Percentiles rank a stretch among this genome's conserved stretches.
These are phyloP conservation scores for Drosophila ananassae DNA, from an alignment of 1,140 invertebrate species.

Conservation along the genomic window DNA sequence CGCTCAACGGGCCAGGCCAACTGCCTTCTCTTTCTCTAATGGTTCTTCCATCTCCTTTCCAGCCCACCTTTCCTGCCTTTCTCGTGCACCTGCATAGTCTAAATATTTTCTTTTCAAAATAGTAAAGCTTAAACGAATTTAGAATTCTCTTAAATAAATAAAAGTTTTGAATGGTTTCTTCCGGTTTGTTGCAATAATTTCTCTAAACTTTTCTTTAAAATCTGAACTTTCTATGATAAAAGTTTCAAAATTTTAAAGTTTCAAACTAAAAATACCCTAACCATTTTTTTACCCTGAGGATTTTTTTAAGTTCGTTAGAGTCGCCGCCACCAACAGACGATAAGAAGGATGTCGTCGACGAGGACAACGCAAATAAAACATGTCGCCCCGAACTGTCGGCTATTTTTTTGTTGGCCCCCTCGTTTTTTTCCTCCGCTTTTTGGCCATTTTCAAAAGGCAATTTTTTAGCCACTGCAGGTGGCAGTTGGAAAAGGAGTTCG, in stretches of 20 bases:
- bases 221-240: too few species aligned
- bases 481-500: constrained; percentile 26
- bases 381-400: constrained; percentile 31
- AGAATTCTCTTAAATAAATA: not conserved
- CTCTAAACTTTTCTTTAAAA: too few species aligned
- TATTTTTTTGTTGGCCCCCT: constrained; percentile 8
- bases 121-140: not conserved
- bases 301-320: constrained; percentile 29
- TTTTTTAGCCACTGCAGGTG: constrained; percentile 54
- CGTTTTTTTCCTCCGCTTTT: constrained; percentile 16
- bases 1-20: constrained; percentile 29
- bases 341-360: constrained; percentile 17
- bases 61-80: not conserved
- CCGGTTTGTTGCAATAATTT: too few species aligned
- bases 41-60: not conserved
- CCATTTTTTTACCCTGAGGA: not conserved
- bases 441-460: constrained; percentile 60
- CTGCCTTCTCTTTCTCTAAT: constrained; percentile 11
- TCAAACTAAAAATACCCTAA: not conserved
- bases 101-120: not conserved
- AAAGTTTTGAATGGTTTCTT: not conserved
- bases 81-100: not conserved
- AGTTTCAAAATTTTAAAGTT: not conserved
- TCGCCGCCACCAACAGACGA: constrained; percentile 21
- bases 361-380: constrained; percentile 74